Evolutionary conservation across 2,888 invertebrate species (phyloP), one percentile per base, ranked within the genome.

Genomic region (Agapostemon virescens): DNA sequence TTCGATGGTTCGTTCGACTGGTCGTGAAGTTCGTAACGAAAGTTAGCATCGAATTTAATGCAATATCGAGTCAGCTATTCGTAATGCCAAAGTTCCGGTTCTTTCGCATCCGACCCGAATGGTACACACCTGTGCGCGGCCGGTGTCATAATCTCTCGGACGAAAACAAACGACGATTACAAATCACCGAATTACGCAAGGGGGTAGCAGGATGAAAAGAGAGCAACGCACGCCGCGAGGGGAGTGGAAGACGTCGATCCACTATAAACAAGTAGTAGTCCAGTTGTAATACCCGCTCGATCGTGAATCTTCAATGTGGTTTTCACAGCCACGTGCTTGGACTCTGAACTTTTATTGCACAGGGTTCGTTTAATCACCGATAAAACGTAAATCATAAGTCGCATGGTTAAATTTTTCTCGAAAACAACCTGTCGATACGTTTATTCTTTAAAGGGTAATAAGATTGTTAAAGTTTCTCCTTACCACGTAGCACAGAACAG

Each of bases 121-220:
- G 66, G 49, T 26, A 30, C 33, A 76, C 84, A 84, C 84, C 82
- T 84, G 84, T 82, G 38, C 55, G 61, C 38, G 58, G 64, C 79
- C 49, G 42, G 81, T 33, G 61, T 63, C 71, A 40, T 55, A 45
- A 67, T 84, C 73, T 64, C 75, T 75, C 81, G 70, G 68, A 71
- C 79, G 78, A 74, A 80, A 77, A 83, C 75, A 74, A 74, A 78
- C 70, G 83, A 79, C 71, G 77, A 83, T 85, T 83, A 83, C 85
- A 69, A 81, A 85, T 85, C 77, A 66, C 77, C 81, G 68, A 82
- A 85, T 85, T 81, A 81, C 77, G 66, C 83, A 72, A 77, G 70
- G 71, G 77, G 77, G 75, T 69, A 68, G 55, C 49, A 17, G 66
- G 40, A 64, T 55, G 20, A 26, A 55, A 73, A 55, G 64, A 69